phyloP scores from a whole-genome alignment of 2,888 invertebrate species.

The Arrhopalites spinosus region DNA sequence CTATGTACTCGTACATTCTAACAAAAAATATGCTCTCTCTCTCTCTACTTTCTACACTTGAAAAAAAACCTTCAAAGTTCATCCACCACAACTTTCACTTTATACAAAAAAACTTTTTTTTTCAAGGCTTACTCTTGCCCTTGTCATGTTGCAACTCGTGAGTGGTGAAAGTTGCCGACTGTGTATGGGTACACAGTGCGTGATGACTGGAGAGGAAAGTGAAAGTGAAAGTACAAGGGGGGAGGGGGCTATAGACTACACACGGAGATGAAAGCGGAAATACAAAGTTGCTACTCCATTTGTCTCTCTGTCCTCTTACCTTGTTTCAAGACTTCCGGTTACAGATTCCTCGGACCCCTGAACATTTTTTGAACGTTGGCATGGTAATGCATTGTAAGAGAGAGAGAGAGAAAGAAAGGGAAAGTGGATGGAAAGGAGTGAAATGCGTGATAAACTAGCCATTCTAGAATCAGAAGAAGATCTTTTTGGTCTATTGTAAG shows the following conservation, averaged over 20 bases:
- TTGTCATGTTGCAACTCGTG: too few relatives aligned
- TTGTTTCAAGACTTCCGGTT: conserved; percentile 4
- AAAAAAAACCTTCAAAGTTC: too few relatives aligned
- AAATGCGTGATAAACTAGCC: conserved; percentile 53
- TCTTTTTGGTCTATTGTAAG: conserved; percentile 49
- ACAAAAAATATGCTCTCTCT: too few relatives aligned
- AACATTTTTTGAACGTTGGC: neutral
- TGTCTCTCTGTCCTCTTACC: neutral
- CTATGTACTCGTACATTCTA: too few relatives aligned
- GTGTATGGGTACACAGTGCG: too few relatives aligned
- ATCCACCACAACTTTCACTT: too few relatives aligned
- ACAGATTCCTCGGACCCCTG: neutral
- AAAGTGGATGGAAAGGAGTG: conserved; percentile 24
- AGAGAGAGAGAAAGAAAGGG: neutral
- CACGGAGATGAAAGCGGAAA: neutral
- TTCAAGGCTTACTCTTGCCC: too few relatives aligned
- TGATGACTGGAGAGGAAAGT: too few relatives aligned
- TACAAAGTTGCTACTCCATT: conserved; percentile 4
- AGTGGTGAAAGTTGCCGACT: too few relatives aligned
- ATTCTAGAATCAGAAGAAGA: conserved; percentile 49
- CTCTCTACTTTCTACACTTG: too few relatives aligned
- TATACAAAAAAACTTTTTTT: too few relatives aligned
- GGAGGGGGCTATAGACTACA: neutral
- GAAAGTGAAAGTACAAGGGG: too few relatives aligned
- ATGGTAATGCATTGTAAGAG: neutral